Percentiles rank a stretch among this genome's conserved stretches.
Evolutionary conservation across 2,888 invertebrate genomes (phyloP).

Genomic region (Coronaproctus castanopsis): DNA sequence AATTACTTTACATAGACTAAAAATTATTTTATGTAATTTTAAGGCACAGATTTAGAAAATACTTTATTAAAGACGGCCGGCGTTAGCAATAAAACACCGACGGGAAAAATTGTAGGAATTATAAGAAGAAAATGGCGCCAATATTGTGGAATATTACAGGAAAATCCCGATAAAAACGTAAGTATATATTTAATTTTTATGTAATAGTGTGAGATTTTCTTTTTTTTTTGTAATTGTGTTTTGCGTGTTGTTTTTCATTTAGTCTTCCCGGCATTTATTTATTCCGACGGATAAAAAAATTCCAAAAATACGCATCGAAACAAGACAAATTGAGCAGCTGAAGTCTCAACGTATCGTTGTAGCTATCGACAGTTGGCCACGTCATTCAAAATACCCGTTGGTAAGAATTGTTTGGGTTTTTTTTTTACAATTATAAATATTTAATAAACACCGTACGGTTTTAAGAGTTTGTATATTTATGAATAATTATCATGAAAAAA

Average conservation of each 20-base stretch:
- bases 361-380: conserved; percentile 90
- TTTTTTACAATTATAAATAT: too few relatives aligned
- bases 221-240: not conserved
- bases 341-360: conserved; percentile 76
- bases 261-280: conserved; percentile 55
- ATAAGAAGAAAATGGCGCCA: conserved; percentile 91
- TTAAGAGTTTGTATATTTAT: too few relatives aligned
- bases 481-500: too few relatives aligned
- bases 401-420: conserved; percentile 24
- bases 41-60: conserved; percentile 17
- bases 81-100: conserved; percentile 31
- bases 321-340: conserved; percentile 64
- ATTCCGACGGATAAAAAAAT: conserved; percentile 84
- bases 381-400: conserved; percentile 74
- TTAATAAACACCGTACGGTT: too few relatives aligned
- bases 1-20: too few relatives aligned
- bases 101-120: conserved; percentile 76
- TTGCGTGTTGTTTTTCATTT: conserved; percentile 5
- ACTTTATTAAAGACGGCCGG: conserved; percentile 18
- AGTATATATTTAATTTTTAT: not conserved
- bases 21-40: too few relatives aligned
- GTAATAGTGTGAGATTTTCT: not conserved
- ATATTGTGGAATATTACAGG: conserved; percentile 86
- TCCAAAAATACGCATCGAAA: conserved; percentile 88
- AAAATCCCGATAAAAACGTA: conserved; percentile 45